Evolutionary conservation across 2,888 invertebrate species (phyloP).

Genomic region (Neoitamus cyanurus): DNA sequence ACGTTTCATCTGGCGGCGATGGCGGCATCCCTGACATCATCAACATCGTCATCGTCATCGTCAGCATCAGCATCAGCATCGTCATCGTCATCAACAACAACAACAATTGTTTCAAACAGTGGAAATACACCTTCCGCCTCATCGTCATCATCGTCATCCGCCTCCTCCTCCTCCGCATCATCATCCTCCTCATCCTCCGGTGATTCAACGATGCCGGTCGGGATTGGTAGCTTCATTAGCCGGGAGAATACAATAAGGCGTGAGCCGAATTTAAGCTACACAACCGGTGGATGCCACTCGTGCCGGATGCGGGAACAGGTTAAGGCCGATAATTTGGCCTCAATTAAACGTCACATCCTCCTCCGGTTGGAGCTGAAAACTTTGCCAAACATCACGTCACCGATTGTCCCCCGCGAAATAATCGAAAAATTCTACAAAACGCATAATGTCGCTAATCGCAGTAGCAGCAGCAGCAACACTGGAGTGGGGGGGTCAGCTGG

Average conservation of each 20-base stretch:
- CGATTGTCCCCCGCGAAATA: slow-evolving; percentile 71
- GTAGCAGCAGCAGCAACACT: too few relatives aligned
- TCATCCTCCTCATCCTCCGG: background rate
- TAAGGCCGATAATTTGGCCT: slow-evolving; percentile 71
- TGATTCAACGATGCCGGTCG: slow-evolving; percentile 6
- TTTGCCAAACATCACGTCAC: slow-evolving; percentile 74
- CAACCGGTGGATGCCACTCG: slow-evolving; percentile 67
- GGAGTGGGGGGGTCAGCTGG: background rate
- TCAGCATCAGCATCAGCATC: too few relatives aligned
- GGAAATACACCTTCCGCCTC: background rate
- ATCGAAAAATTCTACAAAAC: slow-evolving; percentile 67
- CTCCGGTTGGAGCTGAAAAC: slow-evolving; percentile 73
- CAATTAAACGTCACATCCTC: slow-evolving; percentile 74
- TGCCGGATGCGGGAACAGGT: slow-evolving; percentile 71
- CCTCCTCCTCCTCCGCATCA: background rate
- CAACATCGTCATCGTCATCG: background rate
- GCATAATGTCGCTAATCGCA: slow-evolving; percentile 51
- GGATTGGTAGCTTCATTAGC: slow-evolving; percentile 20
- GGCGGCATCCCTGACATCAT: background rate
- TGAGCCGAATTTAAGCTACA: slow-evolving; percentile 18
- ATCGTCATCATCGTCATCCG: slow-evolving; percentile 29
- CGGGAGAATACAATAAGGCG: slow-evolving; percentile 57
- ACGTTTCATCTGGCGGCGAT: background rate
- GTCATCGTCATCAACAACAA: background rate
- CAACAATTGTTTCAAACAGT: background rate